Evolutionary conservation across 2,888 invertebrate species (phyloP), one percentile per base, ranked within the genome.

Genomic region (Desoria tigrina): DNA sequence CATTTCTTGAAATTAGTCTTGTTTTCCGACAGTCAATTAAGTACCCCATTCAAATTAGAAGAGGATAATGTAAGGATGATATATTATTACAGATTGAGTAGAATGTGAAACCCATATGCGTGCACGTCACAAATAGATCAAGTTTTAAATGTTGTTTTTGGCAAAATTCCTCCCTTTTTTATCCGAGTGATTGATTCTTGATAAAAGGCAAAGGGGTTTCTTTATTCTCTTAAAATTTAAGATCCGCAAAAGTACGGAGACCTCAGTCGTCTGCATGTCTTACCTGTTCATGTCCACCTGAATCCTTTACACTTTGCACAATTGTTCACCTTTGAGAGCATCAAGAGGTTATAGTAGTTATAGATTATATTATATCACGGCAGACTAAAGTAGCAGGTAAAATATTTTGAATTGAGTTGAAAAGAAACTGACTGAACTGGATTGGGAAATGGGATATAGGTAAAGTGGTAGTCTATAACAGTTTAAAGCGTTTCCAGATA

Each of bases 161-260:
- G 54, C 32, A 32, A 32, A 32, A 32, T 7, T 32, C 32, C 32
- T 32, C 11, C 32, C 4, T 11, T 32, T 32, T 32, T 32, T 32
- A 32, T 32, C 4, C 32, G 32, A 32, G 32, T 32, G 32, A 32
- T 32, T 32, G 32, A 32, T 32, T 32, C 32, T 32, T 32, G 32
- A 32, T 32, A n/a, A n/a, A n/a, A n/a, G 32, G 32, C 32, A 32
- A 32, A 11, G 32, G 11, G 11, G 11, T 7, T 32, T 32, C 32
- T 32, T n/a, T 32, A 11, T 32, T 45, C 21, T 39, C 16, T 39
- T 39, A 9, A 39, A 39, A 11, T 11, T 49, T 53, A 51, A 65
- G 63, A 69, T 69, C 69, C 69, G 69, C 65, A 69, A 69, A 65
- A 69, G 69, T 65, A 45, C 69, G 61, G 42, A 69, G 63, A 69